Conservation (phyloP, 2,888 invertebrate species). For the Athripsodes cinereus region DNA sequence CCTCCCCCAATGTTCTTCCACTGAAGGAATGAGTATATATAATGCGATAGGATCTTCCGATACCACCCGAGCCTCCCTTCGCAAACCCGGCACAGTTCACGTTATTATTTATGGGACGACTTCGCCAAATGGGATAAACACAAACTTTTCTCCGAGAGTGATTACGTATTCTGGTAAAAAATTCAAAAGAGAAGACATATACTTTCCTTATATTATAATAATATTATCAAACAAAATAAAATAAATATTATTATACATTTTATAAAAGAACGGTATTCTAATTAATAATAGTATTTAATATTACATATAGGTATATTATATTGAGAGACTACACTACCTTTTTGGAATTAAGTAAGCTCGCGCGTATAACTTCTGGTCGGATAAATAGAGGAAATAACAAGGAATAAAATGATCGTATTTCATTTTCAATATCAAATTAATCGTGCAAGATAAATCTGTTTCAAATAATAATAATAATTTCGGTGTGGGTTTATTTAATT, state of each 20-base stretch:
- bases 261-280: neutral
- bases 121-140: conserved; percentile 27
- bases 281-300: too few relatives aligned
- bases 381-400: too few relatives aligned
- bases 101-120: conserved; percentile 27
- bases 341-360: too few relatives aligned
- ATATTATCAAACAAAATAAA: neutral
- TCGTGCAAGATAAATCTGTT: too few relatives aligned
- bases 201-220: neutral
- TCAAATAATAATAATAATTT: too few relatives aligned
- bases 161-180: conserved; percentile 22
- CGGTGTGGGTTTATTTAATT: too few relatives aligned
- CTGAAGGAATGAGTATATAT: neutral
- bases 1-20: neutral
- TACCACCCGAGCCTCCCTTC: neutral
- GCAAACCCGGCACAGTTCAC: neutral
- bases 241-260: neutral
- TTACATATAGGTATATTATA: too few relatives aligned
- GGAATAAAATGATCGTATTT: too few relatives aligned
- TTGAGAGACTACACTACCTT: too few relatives aligned
- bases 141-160: conserved; percentile 21
- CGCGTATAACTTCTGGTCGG: neutral
- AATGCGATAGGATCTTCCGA: neutral
- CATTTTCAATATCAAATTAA: too few relatives aligned
- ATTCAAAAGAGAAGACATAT: conserved; percentile 1